phyloP scores from a whole-genome alignment of 2,113 vertebrate species.

The Dicrurus megarhynchus region DNA sequence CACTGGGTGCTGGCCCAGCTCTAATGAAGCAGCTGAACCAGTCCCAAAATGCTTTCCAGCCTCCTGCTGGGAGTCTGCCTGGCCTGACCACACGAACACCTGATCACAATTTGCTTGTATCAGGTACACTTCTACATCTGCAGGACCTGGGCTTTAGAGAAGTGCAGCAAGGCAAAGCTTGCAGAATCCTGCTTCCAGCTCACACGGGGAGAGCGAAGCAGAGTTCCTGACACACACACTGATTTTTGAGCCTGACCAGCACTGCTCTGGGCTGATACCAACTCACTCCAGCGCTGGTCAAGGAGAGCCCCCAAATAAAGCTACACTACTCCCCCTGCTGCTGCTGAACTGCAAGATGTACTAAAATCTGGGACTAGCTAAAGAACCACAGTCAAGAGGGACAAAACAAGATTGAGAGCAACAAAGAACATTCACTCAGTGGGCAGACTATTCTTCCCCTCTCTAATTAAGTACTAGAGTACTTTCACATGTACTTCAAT shows the following conservation, averaged over 20 bases:
- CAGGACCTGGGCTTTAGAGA: background rate
- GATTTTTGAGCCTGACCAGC: background rate
- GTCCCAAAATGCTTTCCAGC: background rate
- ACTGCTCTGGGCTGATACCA: background rate
- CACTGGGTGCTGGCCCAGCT: background rate
- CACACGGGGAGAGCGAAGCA: background rate
- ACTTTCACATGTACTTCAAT: background rate
- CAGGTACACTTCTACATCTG: background rate
- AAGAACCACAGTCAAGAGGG: background rate
- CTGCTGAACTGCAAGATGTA: background rate
- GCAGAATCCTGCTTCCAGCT: background rate
- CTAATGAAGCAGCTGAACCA: background rate
- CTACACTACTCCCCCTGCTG: conserved; percentile 66
- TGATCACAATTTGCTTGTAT: accelerated
- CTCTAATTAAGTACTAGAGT: background rate
- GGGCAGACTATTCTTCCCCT: background rate
- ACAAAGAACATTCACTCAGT: background rate
- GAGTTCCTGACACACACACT: background rate
- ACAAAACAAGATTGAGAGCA: background rate
- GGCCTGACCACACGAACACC: background rate
- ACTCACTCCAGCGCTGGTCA: background rate
- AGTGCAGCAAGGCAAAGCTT: background rate
- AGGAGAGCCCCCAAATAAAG: conserved; percentile 13
- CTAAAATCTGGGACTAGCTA: background rate
- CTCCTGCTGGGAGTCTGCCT: background rate